Conservation (phyloP, 2,113 vertebrate genomes). For the Patagioenas fasciata region DNA sequence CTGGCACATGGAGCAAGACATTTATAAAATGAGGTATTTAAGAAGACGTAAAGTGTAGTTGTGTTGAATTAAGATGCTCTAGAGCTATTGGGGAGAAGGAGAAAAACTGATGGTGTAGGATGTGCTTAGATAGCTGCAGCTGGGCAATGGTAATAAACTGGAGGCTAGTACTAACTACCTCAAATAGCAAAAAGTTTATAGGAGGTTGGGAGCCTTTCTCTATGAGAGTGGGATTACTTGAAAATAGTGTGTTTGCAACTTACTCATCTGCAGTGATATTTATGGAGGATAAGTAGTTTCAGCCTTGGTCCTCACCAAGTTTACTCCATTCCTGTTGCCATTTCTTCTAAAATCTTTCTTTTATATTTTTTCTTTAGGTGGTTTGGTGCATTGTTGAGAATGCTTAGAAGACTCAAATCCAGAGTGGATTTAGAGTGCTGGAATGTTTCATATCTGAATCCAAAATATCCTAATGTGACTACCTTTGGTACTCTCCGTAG, state of each 20-base stretch:
- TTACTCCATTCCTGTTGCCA: not conserved
- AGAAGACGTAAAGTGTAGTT: not conserved
- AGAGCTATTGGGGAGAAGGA: not conserved
- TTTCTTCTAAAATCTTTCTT: not conserved
- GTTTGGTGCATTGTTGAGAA: not conserved
- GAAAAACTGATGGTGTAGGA: not conserved
- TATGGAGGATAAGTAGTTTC: not conserved
- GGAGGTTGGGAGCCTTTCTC: not conserved
- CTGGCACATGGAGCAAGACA: not conserved
- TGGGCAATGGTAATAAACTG: not conserved
- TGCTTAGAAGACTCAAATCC: not conserved
- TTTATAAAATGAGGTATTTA: not conserved
- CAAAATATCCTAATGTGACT: not conserved
- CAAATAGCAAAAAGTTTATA: not conserved
- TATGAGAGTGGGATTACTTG: not conserved
- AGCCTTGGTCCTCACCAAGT: not conserved
- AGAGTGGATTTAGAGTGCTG: not conserved
- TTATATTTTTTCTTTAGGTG: rapidly evolving
- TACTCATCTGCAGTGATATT: not conserved
- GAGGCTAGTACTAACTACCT: not conserved
- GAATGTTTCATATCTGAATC: not conserved
- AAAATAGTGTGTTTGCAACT: not conserved
- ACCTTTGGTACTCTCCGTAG: not conserved
- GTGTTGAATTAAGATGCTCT: not conserved
- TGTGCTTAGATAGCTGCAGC: not conserved